These are phyloP conservation scores for Gasterosteus nipponicus DNA, from an alignment of 2,113 vertebrate species.

Conservation along the genomic window DNA sequence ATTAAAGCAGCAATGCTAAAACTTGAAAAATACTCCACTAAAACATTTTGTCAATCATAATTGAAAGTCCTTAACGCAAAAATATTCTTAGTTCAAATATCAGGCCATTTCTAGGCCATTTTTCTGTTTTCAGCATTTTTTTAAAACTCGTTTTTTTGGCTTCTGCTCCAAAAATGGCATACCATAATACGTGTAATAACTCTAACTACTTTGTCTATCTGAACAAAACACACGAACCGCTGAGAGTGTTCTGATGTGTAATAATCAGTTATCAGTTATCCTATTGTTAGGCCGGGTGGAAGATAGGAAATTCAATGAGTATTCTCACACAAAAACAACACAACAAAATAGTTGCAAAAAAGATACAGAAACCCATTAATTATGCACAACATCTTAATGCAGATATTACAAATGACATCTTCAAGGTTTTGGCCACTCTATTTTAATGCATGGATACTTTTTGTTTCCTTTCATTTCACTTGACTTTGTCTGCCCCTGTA, in stretches of 20 bases:
- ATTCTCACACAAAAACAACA: background rate
- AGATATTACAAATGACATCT: too few relatives aligned
- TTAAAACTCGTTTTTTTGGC: too few relatives aligned
- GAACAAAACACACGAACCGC: too few relatives aligned
- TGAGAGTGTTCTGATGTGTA: too few relatives aligned
- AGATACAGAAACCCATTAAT: background rate
- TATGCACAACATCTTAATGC: background rate
- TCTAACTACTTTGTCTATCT: too few relatives aligned
- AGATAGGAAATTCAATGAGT: background rate
- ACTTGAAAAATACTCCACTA: background rate
- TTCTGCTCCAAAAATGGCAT: too few relatives aligned
- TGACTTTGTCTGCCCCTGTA: slow-evolving; percentile 20
- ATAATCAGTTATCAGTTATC: too few relatives aligned
- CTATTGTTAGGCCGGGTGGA: background rate
- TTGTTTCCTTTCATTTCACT: background rate
- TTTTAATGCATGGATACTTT: background rate
- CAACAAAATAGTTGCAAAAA: background rate
- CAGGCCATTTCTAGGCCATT: too few relatives aligned
- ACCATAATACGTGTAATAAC: too few relatives aligned
- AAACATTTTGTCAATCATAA: background rate
- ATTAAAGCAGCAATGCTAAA: background rate
- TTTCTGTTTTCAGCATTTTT: too few relatives aligned
- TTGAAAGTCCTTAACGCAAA: background rate
- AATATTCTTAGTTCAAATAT: background rate
- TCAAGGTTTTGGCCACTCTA: background rate